A percentile compares a stretch with the other conserved stretches of the same genome.
Conservation (phyloP, 2,797 vertebrate species). For the Bradypodion ventrale region DNA sequence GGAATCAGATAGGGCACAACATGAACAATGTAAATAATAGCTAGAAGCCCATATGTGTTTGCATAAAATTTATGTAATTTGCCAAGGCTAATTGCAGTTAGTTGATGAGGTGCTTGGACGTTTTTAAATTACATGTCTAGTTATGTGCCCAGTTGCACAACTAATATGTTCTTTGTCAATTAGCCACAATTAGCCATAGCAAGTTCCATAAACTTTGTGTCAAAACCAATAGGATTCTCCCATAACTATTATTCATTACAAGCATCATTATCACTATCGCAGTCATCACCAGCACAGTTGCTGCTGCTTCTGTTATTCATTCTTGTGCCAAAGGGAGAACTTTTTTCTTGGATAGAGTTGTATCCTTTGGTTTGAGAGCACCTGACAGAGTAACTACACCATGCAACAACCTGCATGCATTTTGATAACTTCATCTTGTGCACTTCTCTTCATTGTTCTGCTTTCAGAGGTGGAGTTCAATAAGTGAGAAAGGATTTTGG, state of each 20-base stretch:
- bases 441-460: not conserved
- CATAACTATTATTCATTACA: not conserved
- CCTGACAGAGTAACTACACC: not conserved
- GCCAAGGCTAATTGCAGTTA: too few species aligned
- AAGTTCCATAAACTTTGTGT: too few species aligned
- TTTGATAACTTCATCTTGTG: not conserved
- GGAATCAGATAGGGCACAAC: too few species aligned
- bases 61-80: too few species aligned
- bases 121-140: too few species aligned
- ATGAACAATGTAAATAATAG: not conserved
- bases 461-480: not conserved
- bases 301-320: not conserved
- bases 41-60: too few species aligned
- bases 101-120: too few species aligned
- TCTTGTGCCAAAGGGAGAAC: not conserved
- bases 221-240: too few species aligned
- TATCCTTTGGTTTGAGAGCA: not conserved
- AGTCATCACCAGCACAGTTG: not conserved
- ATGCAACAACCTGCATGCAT: not conserved
- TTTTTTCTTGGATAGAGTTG: not conserved
- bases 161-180: too few species aligned
- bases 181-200: too few species aligned
- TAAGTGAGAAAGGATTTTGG: not conserved
- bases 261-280: not conserved
- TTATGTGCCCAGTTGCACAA: too few species aligned